Evolutionary conservation across 2,113 vertebrate species (phyloP).

Genomic region (Laterallus jamaicensis): DNA sequence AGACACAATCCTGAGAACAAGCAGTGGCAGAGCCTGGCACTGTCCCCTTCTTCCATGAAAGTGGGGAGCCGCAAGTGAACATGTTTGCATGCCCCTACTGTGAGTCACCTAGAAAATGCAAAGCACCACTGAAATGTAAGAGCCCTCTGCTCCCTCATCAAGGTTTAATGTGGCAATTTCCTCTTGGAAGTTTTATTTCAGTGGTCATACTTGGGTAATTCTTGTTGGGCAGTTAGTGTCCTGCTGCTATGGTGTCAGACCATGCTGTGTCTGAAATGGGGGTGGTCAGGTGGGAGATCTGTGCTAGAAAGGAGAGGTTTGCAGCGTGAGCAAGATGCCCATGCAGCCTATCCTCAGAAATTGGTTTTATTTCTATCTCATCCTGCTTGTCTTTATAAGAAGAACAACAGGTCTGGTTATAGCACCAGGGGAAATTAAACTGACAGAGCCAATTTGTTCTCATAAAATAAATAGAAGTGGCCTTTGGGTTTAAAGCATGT

Average conservation of each 20-base stretch:
- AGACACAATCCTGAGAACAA: background rate
- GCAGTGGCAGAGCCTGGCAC: background rate
- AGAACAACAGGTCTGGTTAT: background rate
- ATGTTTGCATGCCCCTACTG: background rate
- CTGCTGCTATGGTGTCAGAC: background rate
- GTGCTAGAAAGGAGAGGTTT: background rate
- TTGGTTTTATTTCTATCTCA: conserved; percentile 3
- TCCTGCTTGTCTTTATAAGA: background rate
- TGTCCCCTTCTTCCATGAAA: background rate
- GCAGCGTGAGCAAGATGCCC: background rate
- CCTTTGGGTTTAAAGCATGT: background rate
- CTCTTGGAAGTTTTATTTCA: background rate
- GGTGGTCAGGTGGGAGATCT: background rate
- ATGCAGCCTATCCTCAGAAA: background rate
- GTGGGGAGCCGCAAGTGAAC: background rate
- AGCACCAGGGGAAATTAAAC: conserved; percentile 2
- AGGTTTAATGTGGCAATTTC: background rate
- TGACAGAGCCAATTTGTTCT: conserved; percentile 1
- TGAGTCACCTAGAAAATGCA: background rate
- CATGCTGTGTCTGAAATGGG: rapidly evolving
- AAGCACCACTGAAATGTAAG: background rate
- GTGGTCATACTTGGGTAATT: background rate
- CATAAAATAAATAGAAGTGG: conserved; percentile 35
- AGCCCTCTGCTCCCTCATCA: background rate
- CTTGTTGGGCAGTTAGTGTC: background rate